Percentiles rank a stretch among this genome's conserved stretches.
phyloP scores from a whole-genome alignment of 2,797 vertebrate genomes.

The Amblyraja radiata region DNA sequence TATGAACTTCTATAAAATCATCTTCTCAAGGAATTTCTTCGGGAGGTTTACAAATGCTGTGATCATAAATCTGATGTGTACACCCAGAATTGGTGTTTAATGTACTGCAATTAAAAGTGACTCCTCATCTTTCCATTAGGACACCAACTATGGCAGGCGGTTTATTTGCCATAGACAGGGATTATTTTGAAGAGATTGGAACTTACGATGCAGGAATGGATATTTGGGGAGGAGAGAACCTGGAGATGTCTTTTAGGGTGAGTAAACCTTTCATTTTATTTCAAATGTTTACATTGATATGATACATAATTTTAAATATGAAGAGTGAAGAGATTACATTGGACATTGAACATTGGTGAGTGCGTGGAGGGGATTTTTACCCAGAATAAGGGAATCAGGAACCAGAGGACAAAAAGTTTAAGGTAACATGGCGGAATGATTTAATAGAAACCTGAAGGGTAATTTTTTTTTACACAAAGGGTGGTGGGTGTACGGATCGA shows the following conservation, averaged over 20 bases:
- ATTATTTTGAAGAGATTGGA: conserved; percentile 97
- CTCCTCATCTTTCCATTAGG: conserved; percentile 62
- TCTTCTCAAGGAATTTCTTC: neutral
- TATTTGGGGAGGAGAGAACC: conserved; percentile 98
- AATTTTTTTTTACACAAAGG: too few relatives aligned
- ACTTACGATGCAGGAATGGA: conserved; percentile 98
- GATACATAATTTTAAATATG: conserved; percentile 35
- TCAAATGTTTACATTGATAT: conserved; percentile 39
- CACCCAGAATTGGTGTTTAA: neutral
- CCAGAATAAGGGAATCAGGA: too few relatives aligned
- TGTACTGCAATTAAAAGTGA: neutral
- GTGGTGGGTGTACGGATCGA: too few relatives aligned
- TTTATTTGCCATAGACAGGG: conserved; percentile 91
- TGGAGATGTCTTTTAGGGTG: conserved; percentile 98
- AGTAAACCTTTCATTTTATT: conserved; percentile 45
- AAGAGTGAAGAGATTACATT: neutral
- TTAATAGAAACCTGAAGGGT: too few relatives aligned
- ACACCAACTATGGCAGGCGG: conserved; percentile 98
- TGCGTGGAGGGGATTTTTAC: too few relatives aligned
- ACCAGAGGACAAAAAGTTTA: too few relatives aligned
- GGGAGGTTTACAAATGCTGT: neutral
- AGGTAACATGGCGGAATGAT: too few relatives aligned
- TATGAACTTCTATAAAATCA: too few relatives aligned
- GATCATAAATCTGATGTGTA: too few relatives aligned
- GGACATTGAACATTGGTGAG: too few relatives aligned